phyloP scores from a whole-genome alignment of 2,797 vertebrate species.

The Schizopygopsis malacanthus region DNA sequence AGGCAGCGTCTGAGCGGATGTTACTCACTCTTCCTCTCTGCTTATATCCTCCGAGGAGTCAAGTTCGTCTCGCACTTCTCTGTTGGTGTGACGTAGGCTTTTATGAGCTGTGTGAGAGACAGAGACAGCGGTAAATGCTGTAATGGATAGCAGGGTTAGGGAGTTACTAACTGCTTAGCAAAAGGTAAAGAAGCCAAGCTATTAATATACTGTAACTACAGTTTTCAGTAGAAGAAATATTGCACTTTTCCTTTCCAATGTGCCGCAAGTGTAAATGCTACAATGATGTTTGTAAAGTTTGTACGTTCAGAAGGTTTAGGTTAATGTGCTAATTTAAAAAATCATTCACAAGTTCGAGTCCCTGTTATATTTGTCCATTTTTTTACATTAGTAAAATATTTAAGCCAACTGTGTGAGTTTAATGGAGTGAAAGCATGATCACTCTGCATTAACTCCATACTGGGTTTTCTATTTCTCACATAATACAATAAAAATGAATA shows the following conservation, averaged over 20 bases:
- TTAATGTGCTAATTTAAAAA: neutral
- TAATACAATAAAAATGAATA: neutral
- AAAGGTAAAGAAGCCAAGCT: neutral
- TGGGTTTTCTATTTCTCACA: too few relatives aligned
- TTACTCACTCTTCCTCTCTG: slow-evolving; percentile 32
- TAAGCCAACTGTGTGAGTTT: neutral
- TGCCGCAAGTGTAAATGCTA: neutral
- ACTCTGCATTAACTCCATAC: too few relatives aligned
- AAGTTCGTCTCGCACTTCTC: neutral
- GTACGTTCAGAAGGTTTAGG: neutral
- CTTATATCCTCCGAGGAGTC: slow-evolving; percentile 34
- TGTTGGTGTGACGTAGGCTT: slow-evolving; percentile 17
- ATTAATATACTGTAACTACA: neutral
- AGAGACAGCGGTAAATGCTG: neutral
- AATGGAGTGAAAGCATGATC: neutral
- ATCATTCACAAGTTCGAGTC: too few relatives aligned
- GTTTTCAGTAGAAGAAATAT: neutral
- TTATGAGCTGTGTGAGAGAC: slow-evolving; percentile 23
- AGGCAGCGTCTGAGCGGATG: slow-evolving; percentile 14
- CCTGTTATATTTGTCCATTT: too few relatives aligned
- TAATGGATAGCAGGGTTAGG: neutral
- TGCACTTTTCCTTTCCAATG: neutral
- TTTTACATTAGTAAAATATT: too few relatives aligned
- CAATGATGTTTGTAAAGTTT: neutral
- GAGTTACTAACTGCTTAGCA: neutral